Evolutionary conservation across 2,797 vertebrate genomes (phyloP).

Genomic region (Silurus aristotelis): DNA sequence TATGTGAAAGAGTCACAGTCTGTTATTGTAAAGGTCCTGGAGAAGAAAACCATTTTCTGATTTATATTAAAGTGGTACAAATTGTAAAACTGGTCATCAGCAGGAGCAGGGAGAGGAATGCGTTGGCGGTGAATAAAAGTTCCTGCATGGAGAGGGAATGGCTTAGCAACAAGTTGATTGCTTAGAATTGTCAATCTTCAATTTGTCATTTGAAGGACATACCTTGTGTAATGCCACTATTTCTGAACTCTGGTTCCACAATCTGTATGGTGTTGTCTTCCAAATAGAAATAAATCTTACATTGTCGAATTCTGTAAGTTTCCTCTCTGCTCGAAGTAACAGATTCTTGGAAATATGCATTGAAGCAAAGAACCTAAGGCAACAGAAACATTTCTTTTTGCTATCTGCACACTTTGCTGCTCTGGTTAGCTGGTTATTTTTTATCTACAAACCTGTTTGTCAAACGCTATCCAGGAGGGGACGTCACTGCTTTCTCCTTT

Average conservation of each 20-base stretch:
- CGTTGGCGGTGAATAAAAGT: constrained; percentile 82
- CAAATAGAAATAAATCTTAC: constrained; percentile 88
- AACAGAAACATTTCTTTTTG: neutral
- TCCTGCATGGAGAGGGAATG: constrained; percentile 69
- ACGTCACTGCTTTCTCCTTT: constrained; percentile 62
- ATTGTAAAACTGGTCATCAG: constrained; percentile 84
- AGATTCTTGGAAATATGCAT: constrained; percentile 84
- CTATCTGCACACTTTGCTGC: neutral
- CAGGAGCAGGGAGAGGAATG: constrained; percentile 83
- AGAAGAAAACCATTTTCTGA: constrained; percentile 80
- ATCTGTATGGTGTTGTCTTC: constrained; percentile 94
- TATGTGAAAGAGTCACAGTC: constrained; percentile 85
- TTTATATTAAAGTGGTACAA: constrained; percentile 86
- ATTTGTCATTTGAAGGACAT: constrained; percentile 44
- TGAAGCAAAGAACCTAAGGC: constrained; percentile 83
- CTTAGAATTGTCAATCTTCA: neutral
- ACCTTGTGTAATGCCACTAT: constrained; percentile 90
- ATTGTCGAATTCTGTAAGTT: constrained; percentile 79
- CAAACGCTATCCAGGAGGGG: constrained; percentile 87
- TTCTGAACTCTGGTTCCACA: constrained; percentile 80
- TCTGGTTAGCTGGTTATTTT: neutral
- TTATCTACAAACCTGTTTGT: constrained; percentile 82
- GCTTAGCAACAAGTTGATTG: neutral
- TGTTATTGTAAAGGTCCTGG: constrained; percentile 79
- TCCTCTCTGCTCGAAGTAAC: constrained; percentile 77